Conservation (phyloP, 2,797 vertebrate genomes). For the Cygnus olor region DNA sequence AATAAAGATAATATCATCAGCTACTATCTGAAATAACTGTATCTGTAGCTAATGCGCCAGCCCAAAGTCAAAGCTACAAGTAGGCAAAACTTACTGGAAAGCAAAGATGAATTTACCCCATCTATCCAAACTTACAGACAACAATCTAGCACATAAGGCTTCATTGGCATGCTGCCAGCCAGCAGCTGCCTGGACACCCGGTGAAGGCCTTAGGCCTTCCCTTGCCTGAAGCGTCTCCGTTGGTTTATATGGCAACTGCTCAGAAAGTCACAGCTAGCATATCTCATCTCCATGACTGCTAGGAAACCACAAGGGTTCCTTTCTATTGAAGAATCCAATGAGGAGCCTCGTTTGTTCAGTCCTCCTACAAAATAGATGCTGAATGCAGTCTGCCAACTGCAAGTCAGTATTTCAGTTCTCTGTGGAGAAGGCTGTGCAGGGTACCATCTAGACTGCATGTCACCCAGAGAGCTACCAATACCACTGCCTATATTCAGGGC, state of each 20-base stretch:
- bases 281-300: conserved; percentile 26
- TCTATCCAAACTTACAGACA: not conserved
- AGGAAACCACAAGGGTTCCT: conserved; percentile 41
- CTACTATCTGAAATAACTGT: not conserved
- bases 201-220: conserved; percentile 20
- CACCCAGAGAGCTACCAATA: not conserved
- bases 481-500: not conserved
- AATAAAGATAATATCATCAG: not conserved
- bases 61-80: not conserved
- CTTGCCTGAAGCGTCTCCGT: conserved; percentile 3
- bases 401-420: conserved; percentile 8
- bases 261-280: conserved; percentile 17
- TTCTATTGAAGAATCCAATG: not conserved
- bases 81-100: not conserved
- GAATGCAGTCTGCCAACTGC: not conserved
- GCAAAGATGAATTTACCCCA: not conserved
- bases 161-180: not conserved
- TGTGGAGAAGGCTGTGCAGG: not conserved
- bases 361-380: conserved; percentile 19
- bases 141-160: not conserved
- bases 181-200: not conserved
- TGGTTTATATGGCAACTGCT: conserved; percentile 23
- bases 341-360: conserved; percentile 40
- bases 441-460: not conserved
- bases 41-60: not conserved